Evolutionary conservation across 2,113 vertebrate genomes (phyloP).

Genomic region (Engystomops pustulosus): DNA sequence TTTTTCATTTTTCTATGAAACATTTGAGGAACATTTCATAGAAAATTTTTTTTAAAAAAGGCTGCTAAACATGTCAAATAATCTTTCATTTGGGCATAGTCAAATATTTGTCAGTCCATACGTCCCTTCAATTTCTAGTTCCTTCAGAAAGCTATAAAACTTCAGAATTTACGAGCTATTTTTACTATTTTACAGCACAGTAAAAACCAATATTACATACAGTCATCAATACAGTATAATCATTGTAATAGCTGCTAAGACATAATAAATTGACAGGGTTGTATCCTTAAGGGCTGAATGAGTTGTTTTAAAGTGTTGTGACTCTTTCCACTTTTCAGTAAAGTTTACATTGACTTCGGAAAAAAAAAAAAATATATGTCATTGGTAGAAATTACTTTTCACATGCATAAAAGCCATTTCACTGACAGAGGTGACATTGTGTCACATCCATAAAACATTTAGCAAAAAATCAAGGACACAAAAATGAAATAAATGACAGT

Average conservation of each 20-base stretch:
- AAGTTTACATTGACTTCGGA: background rate
- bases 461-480: background rate
- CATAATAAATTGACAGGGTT: background rate
- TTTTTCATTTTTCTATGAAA: too few species aligned
- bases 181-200: background rate
- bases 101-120: too few species aligned
- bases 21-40: too few species aligned
- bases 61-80: too few species aligned
- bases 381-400: background rate
- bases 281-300: background rate
- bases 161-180: background rate
- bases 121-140: too few species aligned
- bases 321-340: background rate
- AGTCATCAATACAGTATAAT: slow-evolving; percentile 4
- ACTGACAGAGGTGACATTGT: background rate
- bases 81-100: too few species aligned
- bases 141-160: background rate
- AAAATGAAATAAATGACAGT: background rate
- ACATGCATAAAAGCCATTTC: background rate
- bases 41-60: too few species aligned
- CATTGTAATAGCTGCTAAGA: background rate
- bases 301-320: background rate
- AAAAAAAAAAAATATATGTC: background rate
- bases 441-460: background rate
- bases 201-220: background rate